Evolutionary conservation across 2,113 vertebrate species (phyloP).

Genomic region (Trichechus manatus): DNA sequence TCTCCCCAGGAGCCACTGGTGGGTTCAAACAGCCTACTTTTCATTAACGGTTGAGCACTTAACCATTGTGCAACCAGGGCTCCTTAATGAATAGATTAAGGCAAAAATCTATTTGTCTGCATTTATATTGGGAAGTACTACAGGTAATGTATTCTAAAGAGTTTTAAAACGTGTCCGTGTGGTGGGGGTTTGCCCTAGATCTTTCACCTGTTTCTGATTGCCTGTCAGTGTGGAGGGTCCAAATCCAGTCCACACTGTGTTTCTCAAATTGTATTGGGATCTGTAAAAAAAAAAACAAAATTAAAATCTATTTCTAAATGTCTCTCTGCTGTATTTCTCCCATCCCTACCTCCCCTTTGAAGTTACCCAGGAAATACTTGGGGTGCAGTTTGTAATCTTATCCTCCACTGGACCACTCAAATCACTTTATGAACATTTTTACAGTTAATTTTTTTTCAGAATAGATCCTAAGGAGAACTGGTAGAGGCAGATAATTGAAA

Average conservation of each 20-base stretch:
- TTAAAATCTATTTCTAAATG: slow-evolving; percentile 17
- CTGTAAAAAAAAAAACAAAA: not conserved
- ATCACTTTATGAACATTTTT: slow-evolving; percentile 81
- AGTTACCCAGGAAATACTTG: slow-evolving; percentile 74
- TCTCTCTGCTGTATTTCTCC: too few species aligned
- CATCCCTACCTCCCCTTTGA: not conserved
- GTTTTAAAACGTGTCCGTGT: not conserved
- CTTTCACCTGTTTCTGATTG: not conserved
- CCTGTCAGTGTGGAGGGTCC: not conserved
- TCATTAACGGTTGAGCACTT: too few species aligned
- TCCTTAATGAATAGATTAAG: not conserved
- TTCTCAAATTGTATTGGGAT: not conserved
- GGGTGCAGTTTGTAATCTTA: slow-evolving; percentile 79
- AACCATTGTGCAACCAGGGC: too few species aligned
- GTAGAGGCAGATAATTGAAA: slow-evolving; percentile 62
- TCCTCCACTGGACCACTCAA: slow-evolving; percentile 82
- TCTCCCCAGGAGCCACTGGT: too few species aligned
- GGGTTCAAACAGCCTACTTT: too few species aligned
- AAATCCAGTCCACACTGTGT: not conserved
- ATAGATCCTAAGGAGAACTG: slow-evolving; percentile 40
- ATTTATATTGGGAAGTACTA: not conserved
- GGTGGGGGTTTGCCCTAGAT: not conserved
- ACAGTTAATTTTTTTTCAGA: slow-evolving; percentile 73
- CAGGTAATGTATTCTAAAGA: not conserved
- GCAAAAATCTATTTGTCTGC: not conserved